A percentile compares a stretch with the other conserved stretches of the same genome.
Conservation (phyloP, 2,888 invertebrate genomes). For the Ormyrus nitidulus region DNA sequence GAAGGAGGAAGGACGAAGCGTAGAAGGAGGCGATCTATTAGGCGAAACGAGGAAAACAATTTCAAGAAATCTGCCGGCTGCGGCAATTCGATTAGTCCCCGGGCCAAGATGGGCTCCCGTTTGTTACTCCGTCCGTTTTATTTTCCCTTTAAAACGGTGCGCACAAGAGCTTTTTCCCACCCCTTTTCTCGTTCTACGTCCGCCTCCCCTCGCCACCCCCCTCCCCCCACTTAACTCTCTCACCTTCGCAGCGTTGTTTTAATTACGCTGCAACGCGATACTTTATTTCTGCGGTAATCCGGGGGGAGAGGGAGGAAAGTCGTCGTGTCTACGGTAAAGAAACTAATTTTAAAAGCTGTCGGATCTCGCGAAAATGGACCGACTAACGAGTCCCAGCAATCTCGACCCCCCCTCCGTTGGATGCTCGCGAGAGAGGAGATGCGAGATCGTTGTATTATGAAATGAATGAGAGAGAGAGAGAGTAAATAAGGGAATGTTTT, state of each 20-base stretch:
- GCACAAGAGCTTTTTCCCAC: conserved; percentile 37
- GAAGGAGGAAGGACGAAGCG: neutral
- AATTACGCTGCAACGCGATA: conserved; percentile 70
- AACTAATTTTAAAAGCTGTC: conserved; percentile 60
- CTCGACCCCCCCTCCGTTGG: conserved; percentile 27
- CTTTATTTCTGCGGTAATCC: conserved; percentile 66
- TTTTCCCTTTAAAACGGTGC: conserved; percentile 56
- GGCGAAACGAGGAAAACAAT: conserved; percentile 66
- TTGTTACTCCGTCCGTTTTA: conserved; percentile 66
- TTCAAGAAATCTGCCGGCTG: conserved; percentile 70
- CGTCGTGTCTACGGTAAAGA: conserved; percentile 55
- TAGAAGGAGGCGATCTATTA: conserved; percentile 56
- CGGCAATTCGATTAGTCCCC: conserved; percentile 73
- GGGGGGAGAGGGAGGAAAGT: conserved; percentile 56
- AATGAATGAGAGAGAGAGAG: conserved; percentile 8
- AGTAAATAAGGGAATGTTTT: conserved; percentile 24
- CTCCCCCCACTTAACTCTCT: conserved; percentile 30
- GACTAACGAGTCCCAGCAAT: conserved; percentile 58
- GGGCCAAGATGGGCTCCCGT: conserved; percentile 71
- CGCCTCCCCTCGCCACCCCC: neutral
- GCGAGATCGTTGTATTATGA: conserved; percentile 35
- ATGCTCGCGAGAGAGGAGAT: neutral
- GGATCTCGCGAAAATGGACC: conserved; percentile 59
- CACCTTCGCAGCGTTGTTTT: conserved; percentile 66
- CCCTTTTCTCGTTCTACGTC: conserved; percentile 21